Conservation (phyloP, 37 sponge, comb jelly and placozoan species). For the Halisarca cf. caerulea region DNA sequence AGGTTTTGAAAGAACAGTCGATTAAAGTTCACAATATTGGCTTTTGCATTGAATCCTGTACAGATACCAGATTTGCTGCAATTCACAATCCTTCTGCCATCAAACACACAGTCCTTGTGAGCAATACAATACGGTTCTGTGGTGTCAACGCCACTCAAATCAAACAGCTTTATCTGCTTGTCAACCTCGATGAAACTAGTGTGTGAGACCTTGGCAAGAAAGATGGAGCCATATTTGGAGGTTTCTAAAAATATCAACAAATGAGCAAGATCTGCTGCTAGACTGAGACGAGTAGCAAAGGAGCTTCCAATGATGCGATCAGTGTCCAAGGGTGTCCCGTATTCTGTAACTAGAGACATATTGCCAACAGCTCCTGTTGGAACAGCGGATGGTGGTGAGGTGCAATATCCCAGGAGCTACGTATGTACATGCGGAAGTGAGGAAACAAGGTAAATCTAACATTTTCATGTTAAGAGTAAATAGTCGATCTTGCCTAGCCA, state of each 20-base stretch:
- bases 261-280: not conserved
- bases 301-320: not conserved
- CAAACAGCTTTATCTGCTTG: conserved; percentile 17
- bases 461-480: no score
- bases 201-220: not conserved
- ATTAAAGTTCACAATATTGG: conserved; percentile 1
- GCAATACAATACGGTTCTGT: not conserved
- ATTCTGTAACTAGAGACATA: conserved; percentile 13
- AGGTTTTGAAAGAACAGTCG: not conserved
- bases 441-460: no score
- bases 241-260: not conserved
- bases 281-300: not conserved
- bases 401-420: no score
- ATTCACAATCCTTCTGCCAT: not conserved
- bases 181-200: not conserved
- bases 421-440: no score
- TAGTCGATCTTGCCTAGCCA: no score
- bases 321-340: not conserved
- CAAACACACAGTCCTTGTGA: not conserved
- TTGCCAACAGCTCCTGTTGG: no score
- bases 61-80: not conserved
- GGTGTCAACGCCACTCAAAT: not conserved
- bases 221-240: conserved; percentile 1
- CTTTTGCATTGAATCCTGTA: not conserved
- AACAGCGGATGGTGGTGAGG: no score